These are phyloP conservation scores for Pica pica DNA, from an alignment of 2,113 vertebrate genomes.

Conservation along the genomic window DNA sequence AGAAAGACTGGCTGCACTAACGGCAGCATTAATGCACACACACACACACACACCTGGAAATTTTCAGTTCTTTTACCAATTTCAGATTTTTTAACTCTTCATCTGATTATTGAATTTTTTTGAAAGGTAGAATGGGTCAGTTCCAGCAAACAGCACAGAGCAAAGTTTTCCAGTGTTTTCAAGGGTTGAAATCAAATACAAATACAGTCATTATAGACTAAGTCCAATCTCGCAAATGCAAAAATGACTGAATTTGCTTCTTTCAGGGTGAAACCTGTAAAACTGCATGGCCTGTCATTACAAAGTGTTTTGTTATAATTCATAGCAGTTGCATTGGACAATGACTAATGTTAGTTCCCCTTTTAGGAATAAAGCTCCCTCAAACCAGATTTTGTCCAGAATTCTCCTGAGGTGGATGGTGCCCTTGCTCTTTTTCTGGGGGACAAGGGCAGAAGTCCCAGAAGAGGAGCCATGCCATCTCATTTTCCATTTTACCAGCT, in stretches of 20 bases:
- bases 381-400: not conserved
- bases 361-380: not conserved
- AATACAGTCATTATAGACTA: not conserved
- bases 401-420: rapidly evolving
- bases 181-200: not conserved
- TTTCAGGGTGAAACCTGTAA: not conserved
- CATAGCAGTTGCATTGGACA: not conserved
- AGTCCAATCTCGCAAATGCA: not conserved
- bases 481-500: not conserved
- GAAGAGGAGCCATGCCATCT: not conserved
- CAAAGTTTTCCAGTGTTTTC: not conserved
- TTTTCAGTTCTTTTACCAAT: not conserved
- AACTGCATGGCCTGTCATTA: not conserved
- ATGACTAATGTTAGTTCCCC: not conserved
- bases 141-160: not conserved
- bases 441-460: not conserved
- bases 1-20: not conserved
- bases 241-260: not conserved
- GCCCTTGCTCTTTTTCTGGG: not conserved
- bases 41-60: not conserved
- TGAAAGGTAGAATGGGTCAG: not conserved
- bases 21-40: not conserved
- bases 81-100: not conserved
- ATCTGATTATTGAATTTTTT: not conserved
- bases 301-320: not conserved